Conservation (phyloP, 2,797 vertebrate genomes). For the Mycteria americana region DNA sequence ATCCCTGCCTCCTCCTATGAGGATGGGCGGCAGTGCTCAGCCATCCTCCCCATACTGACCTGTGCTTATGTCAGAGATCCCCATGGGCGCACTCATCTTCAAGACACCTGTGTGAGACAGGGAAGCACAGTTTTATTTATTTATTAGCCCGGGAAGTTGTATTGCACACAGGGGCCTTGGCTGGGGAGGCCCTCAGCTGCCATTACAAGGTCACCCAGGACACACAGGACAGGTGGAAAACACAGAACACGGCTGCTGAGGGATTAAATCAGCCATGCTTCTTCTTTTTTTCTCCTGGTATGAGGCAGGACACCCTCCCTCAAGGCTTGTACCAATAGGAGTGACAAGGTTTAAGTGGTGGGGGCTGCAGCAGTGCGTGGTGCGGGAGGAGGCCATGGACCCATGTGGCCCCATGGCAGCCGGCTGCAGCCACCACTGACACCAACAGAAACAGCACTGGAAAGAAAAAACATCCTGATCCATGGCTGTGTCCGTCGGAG, state of each 20-base stretch:
- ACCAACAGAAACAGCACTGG: fast-evolving
- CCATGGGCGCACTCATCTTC: fast-evolving
- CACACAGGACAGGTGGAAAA: not conserved
- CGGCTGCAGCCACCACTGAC: not conserved
- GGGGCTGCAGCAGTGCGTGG: fast-evolving
- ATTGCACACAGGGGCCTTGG: not conserved
- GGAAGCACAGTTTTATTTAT: not conserved
- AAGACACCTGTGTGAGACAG: not conserved
- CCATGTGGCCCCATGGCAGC: fast-evolving
- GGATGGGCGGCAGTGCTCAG: not conserved
- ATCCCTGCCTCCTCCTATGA: not conserved
- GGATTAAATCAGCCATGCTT: not conserved
- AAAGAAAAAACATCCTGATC: not conserved
- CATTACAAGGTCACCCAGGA: not conserved
- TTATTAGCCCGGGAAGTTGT: not conserved
- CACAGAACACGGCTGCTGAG: not conserved
- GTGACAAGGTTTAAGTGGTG: fast-evolving
- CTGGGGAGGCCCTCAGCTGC: fast-evolving
- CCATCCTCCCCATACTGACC: fast-evolving
- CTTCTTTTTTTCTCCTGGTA: not conserved
- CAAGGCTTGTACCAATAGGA: not conserved
- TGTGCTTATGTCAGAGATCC: no score
- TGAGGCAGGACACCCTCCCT: not conserved
- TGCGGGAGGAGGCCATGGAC: not conserved
- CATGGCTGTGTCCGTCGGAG: not conserved